These are phyloP conservation scores for Eptatretus atami DNA, from an alignment of 2,797 vertebrate species.

Conservation along the genomic window DNA sequence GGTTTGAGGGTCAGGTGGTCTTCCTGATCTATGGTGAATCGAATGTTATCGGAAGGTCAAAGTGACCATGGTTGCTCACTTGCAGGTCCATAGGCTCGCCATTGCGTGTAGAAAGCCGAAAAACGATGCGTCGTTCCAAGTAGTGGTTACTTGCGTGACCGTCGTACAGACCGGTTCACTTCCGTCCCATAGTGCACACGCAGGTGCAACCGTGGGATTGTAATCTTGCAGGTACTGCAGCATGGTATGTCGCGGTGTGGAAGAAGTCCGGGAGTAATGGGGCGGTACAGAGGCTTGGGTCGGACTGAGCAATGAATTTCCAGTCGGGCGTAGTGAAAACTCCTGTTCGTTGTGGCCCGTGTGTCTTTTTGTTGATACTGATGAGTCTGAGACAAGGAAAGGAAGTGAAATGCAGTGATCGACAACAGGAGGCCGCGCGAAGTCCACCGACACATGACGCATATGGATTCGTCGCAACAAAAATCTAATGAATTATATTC, in stretches of 20 bases:
- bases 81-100: slow-evolving; percentile 30
- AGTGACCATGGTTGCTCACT: slow-evolving; percentile 17
- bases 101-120: slow-evolving; percentile 33
- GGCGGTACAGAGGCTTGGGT: slow-evolving; percentile 26
- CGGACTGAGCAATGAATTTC: slow-evolving; percentile 65
- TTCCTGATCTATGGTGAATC: too few species aligned
- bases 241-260: slow-evolving; percentile 30
- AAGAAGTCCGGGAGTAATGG: slow-evolving; percentile 45
- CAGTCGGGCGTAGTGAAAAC: slow-evolving; percentile 85
- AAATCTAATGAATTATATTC: too few species aligned
- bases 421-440: too few species aligned
- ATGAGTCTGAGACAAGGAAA: slow-evolving; percentile 27
- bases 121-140: slow-evolving; percentile 30
- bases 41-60: too few species aligned
- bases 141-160: slow-evolving; percentile 11
- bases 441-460: too few species aligned
- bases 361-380: slow-evolving; percentile 69
- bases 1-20: too few species aligned
- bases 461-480: too few species aligned
- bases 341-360: slow-evolving; percentile 46
- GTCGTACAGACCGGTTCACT: slow-evolving; percentile 15
- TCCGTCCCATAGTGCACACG: slow-evolving; percentile 32
- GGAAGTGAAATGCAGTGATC: too few species aligned
- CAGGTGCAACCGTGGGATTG: slow-evolving; percentile 22
- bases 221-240: slow-evolving; percentile 37